Conservation (phyloP, 2,888 invertebrate genomes). For the Andricus quercusramuli region DNA sequence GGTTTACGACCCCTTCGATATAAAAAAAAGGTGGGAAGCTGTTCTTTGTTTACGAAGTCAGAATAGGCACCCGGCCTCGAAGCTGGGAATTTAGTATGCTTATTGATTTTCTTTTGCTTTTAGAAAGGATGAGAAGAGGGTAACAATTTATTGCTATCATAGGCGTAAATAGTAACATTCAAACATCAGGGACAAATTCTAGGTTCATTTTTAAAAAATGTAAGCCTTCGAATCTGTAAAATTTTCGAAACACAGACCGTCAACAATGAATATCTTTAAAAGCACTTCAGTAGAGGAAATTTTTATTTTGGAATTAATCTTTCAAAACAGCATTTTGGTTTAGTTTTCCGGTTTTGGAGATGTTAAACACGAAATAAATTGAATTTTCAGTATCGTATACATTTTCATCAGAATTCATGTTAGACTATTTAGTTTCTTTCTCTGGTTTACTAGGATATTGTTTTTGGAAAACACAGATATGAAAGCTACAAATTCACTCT, state of each 20-base stretch:
- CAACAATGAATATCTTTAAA: too few relatives aligned
- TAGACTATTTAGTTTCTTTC: background rate
- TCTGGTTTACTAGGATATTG: background rate
- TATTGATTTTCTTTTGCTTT: constrained; percentile 19
- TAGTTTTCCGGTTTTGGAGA: too few relatives aligned
- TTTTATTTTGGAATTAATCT: too few relatives aligned
- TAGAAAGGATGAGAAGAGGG: background rate
- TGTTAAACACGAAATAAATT: background rate
- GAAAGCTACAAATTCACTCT: too few relatives aligned
- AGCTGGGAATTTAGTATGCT: background rate
- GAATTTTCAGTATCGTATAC: background rate
- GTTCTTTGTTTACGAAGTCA: background rate
- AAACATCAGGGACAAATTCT: background rate
- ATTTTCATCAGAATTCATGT: background rate
- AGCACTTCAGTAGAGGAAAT: too few relatives aligned
- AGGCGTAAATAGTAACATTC: background rate
- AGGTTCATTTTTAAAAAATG: background rate
- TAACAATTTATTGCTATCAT: background rate
- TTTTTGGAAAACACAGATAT: too few relatives aligned
- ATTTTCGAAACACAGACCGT: too few relatives aligned
- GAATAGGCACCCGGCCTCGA: constrained; percentile 9
- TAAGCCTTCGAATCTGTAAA: too few relatives aligned
- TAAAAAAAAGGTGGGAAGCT: background rate
- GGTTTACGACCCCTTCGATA: background rate
- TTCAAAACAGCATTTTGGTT: too few relatives aligned